Evolutionary conservation across 2,113 vertebrate genomes (phyloP), one percentile per base, ranked within the genome.

Genomic region (Amphilophus citrinellus): DNA sequence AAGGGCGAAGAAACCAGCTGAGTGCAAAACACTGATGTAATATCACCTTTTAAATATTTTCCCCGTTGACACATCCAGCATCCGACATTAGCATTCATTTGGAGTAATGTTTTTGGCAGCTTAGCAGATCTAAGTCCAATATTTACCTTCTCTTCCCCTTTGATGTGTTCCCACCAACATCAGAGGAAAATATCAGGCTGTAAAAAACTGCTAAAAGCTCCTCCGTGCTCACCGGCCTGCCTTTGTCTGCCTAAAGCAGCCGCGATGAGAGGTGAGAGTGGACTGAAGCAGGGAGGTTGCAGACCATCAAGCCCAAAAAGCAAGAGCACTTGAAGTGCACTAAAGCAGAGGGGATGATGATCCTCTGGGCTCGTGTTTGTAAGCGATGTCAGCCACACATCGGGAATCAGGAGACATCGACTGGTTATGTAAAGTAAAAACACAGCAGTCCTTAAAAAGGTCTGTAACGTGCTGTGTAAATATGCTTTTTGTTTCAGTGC

Each of bases 91-190:
- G 27, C 68, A 56, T 73, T 73, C 47, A 9, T 73, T n/a, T 73
- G 0, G 27, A 73, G 6, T 73, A 1, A 53, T 73, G 10, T 56
- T 32, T 73, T 56, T 73, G 68, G 68, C 68, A 35, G 47, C 68
- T 73, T 73, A n/a, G 68, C 47, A 56, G 32, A 56, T 73, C 68
- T 8, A 73, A 73, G 68, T 73, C 47, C 47, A 35, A 73, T 73
- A 56, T 73, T 56, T 73, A 73, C 27, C 68, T 56, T n/a, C 68
- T 73, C 32, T 73, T 56, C 27, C 47, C 30, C 47, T 73, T 73
- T 73, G 68, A 73, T 35, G 47, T 73, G 68, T 73, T 56, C 47
- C 47, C 68, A 56, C 18, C 27, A 56, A 18, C 10, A 56, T 73
- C 68, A 56, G 47, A n/a, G 1, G 0, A 56, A 73, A 35, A 56